A percentile compares a stretch with the other conserved stretches of the same genome.
These are phyloP conservation scores for Euborellia annulipes DNA, from an alignment of 1,140 invertebrate genomes.

Conservation along the genomic window DNA sequence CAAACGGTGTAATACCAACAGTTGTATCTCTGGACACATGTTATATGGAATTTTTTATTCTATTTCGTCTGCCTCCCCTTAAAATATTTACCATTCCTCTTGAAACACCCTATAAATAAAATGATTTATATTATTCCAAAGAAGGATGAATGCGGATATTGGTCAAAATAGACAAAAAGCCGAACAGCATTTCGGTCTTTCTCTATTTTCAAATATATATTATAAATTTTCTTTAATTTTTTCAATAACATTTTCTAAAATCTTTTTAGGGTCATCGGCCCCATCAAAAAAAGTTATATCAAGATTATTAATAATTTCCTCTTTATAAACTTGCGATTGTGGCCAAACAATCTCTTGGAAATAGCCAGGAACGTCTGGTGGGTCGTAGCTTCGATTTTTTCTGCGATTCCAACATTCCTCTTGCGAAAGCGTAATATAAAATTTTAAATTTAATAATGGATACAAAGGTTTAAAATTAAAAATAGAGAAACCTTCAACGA, in stretches of 20 bases:
- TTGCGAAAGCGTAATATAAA: conserved; percentile 50
- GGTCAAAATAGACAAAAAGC: too few relatives aligned
- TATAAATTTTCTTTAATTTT: conserved; percentile 2
- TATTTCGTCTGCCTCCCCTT: too few relatives aligned
- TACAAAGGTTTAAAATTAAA: conserved; percentile 47
- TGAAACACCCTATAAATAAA: too few relatives aligned
- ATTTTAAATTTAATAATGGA: conserved; percentile 50
- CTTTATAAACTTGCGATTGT: conserved; percentile 34
- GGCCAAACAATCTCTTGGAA: conserved; percentile 66
- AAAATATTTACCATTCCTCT: too few relatives aligned
- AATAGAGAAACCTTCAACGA: conserved; percentile 61
- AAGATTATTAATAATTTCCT: conserved; percentile 19
- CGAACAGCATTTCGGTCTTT: too few relatives aligned
- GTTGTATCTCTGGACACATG: too few relatives aligned
- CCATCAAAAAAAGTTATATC: conserved; percentile 26
- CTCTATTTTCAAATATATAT: too few relatives aligned
- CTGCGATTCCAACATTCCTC: conserved; percentile 35
- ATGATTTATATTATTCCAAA: too few relatives aligned
- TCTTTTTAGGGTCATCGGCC: conserved; percentile 17
- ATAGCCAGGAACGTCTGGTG: conserved; percentile 62
- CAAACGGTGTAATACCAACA: too few relatives aligned
- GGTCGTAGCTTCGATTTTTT: conserved; percentile 44
- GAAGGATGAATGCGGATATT: too few relatives aligned
- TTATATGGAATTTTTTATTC: too few relatives aligned
- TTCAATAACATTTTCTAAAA: conserved; percentile 25